These are phyloP conservation scores for Aurelia coerulea DNA, from an alignment of 30 jellyfish, hydroid and myxozoan species.

Conservation along the genomic window DNA sequence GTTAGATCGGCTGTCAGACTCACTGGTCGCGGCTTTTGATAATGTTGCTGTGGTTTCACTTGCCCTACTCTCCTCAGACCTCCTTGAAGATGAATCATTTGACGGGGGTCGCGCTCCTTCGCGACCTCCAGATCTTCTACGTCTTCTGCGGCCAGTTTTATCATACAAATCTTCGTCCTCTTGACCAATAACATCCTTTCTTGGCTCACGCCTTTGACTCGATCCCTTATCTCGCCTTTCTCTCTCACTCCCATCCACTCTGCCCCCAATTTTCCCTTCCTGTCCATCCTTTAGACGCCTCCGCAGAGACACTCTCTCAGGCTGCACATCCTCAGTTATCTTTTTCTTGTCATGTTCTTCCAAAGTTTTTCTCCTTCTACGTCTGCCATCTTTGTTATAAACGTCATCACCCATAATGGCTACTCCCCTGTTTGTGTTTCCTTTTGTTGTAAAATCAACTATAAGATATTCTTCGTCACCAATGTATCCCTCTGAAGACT, in stretches of 20 bases:
- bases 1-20: constrained; percentile 6
- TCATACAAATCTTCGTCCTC: constrained; percentile 10
- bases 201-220: not conserved
- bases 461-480: constrained; percentile 88
- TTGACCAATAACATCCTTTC: not conserved
- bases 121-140: constrained; percentile 1
- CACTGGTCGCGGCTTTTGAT: constrained; percentile 8
- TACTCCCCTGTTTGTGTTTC: not conserved
- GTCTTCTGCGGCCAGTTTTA: constrained; percentile 38
- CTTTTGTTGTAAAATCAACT: constrained; percentile 63
- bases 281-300: constrained; percentile 6
- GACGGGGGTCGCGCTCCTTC: constrained; percentile 39
- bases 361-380: constrained; percentile 33
- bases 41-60: constrained; percentile 54
- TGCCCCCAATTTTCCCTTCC: not conserved
- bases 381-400: constrained; percentile 65
- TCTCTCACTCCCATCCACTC: constrained; percentile 4
- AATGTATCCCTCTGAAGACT: constrained; percentile 68
- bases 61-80: constrained; percentile 16
- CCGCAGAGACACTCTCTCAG: constrained; percentile 33
- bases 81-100: not conserved
- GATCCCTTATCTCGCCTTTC: constrained; percentile 2
- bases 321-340: not conserved
- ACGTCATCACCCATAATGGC: constrained; percentile 41
- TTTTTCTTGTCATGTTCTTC: not conserved